A percentile compares a stretch with the other conserved stretches of the same genome.
Evolutionary conservation across 2,888 invertebrate species (phyloP).

Genomic region (Apomyelois bistriatella): DNA sequence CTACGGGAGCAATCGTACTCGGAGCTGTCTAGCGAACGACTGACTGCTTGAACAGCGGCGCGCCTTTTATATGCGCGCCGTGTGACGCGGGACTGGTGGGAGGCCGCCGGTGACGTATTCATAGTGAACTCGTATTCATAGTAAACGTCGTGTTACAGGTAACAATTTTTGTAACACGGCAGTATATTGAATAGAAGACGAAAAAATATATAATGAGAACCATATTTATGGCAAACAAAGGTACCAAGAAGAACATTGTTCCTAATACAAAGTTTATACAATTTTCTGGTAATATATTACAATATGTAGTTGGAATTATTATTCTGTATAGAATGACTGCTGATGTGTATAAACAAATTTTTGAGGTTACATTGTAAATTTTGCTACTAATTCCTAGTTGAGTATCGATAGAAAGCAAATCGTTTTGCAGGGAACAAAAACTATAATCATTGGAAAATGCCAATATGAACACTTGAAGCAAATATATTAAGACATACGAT

Average conservation of each 20-base stretch:
- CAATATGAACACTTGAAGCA: slow-evolving; percentile 8
- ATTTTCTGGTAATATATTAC: not conserved
- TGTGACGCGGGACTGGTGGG: no score
- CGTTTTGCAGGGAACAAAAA: slow-evolving; percentile 13
- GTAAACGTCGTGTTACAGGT: no score
- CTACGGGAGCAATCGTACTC: no score
- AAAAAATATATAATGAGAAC: slow-evolving; percentile 18
- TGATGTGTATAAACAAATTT: not conserved
- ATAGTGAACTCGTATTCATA: no score
- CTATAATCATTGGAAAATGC: slow-evolving; percentile 13
- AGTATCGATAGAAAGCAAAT: slow-evolving; percentile 14
- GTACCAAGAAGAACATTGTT: slow-evolving; percentile 2
- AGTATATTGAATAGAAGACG: slow-evolving; percentile 16
- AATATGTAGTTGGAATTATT: not conserved
- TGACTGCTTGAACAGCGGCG: no score
- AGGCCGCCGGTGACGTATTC: no score
- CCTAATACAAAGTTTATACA: slow-evolving; percentile 9
- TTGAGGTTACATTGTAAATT: slow-evolving; percentile 9
- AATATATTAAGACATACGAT: not conserved
- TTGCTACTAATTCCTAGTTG: slow-evolving; percentile 6
- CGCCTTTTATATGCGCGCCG: no score
- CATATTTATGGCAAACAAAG: slow-evolving; percentile 14
- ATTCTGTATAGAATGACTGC: not conserved
- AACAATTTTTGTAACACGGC: slow-evolving; percentile 15
- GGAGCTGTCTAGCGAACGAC: no score